A percentile compares a stretch with the other conserved stretches of the same genome.
Conservation (phyloP, 1,140 invertebrate genomes). For the Drosophila tsacasi region DNA sequence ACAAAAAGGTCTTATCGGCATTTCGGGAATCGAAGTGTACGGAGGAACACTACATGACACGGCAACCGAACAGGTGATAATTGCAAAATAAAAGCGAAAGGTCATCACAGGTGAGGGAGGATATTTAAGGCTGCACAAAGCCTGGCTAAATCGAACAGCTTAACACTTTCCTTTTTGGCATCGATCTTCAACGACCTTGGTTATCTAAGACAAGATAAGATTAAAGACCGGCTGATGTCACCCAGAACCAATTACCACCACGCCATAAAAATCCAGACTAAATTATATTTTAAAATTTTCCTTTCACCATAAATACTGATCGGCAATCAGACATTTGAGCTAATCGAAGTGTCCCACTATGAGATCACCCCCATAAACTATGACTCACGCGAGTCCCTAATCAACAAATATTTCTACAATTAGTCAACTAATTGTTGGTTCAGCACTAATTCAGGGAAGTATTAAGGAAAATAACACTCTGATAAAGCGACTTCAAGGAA, state of each 20-base stretch:
- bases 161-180: neutral
- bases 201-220: conserved; percentile 40
- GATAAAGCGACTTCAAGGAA: neutral
- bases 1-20: conserved; percentile 57
- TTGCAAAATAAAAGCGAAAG: conserved; percentile 38
- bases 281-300: conserved; percentile 11
- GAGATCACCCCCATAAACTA: conserved; percentile 38
- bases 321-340: neutral
- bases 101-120: neutral
- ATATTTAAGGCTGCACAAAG: neutral
- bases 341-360: conserved; percentile 30
- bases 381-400: conserved; percentile 29
- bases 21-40: conserved; percentile 37
- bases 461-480: neutral
- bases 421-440: conserved; percentile 15
- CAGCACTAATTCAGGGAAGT: neutral
- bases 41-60: conserved; percentile 39
- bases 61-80: conserved; percentile 58
- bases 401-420: conserved; percentile 21
- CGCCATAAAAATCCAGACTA: neutral
- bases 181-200: conserved; percentile 39
- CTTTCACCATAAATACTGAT: conserved; percentile 32
- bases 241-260: conserved; percentile 1
- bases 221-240: conserved; percentile 21
- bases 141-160: neutral